Base-by-base conservation (phyloP, 2,113 vertebrate species). In the Centrocercus urophasianus region DNA sequence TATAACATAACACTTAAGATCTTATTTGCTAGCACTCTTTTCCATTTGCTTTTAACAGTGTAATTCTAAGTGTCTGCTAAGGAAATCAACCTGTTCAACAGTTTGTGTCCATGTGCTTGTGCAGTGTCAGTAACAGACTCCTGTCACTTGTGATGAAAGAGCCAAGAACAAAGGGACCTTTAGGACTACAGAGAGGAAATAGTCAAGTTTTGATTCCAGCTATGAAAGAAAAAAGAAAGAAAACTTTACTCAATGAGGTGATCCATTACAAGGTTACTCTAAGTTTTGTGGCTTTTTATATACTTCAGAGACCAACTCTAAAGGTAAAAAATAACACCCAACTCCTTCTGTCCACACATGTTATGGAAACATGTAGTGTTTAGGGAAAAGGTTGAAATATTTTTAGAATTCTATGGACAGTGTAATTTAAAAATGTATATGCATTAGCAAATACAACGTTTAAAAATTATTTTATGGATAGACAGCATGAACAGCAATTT, bases 41-140 rank as follows among this genome's bases (percentile, higher is more conserved):
- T 42, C 16, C 45, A 13, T 38, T 78, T 86, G 13, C 11, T 76
- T 82, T 57, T 87, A 91, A 48, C 85, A 97, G 97, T 96, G 86
- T 74, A 94, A 97, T 94, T 88, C 97, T 80, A 96, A 95, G 84
- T 95, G 97, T 94, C 84, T 98, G 50, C 96, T 97, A 96, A 96
- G 86, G 71, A 97, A 97, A 81, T 67, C 95, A 92, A 66, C 48
- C 11, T 95, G 96, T 77, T 95, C 96, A 42, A 91, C 80, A 7
- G 97, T 83, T 36, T 8, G 19, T 20, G 78, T 95, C 30, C 88
- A 95, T 6, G 74, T 97, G 80, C 83, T 74, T 83, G 89, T 96
- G 66, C 86, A 45, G 96, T 96, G 48, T 93, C 91, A 64, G 82
- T 97, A 72, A 90, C 91, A 93, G 27, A 14, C 93, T 95, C 84